phyloP scores from a whole-genome alignment of 2,797 vertebrate species.

The Oreochromis grahami region DNA sequence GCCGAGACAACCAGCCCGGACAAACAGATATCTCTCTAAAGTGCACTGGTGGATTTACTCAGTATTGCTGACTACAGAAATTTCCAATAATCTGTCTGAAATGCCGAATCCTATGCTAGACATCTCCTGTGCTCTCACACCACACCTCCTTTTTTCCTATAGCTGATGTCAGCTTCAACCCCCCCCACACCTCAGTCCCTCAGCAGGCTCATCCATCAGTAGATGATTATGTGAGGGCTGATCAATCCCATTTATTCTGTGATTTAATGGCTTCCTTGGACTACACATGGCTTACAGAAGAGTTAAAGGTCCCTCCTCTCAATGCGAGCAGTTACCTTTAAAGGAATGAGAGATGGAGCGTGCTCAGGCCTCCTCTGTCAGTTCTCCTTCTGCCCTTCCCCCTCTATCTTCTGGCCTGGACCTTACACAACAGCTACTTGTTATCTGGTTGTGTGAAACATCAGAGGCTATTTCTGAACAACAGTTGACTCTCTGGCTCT shows the following conservation, averaged over 20 bases:
- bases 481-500: constrained; percentile 28
- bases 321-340: constrained; percentile 62
- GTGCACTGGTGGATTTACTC: constrained; percentile 57
- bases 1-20: constrained; percentile 2
- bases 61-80: constrained; percentile 61
- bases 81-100: constrained; percentile 65
- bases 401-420: constrained; percentile 40
- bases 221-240: constrained; percentile 38
- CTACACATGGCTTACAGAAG: constrained; percentile 60
- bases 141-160: neutral
- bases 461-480: constrained; percentile 49
- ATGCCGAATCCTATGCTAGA: constrained; percentile 43
- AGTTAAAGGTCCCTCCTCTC: constrained; percentile 47
- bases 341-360: constrained; percentile 38
- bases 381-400: neutral
- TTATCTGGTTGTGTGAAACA: constrained; percentile 64
- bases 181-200: neutral
- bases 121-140: constrained; percentile 24
- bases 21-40: constrained; percentile 54
- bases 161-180: constrained; percentile 37
- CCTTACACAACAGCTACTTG: constrained; percentile 49
- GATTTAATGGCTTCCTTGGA: constrained; percentile 63
- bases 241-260: constrained; percentile 65
- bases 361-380: neutral
- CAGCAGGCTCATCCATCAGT: constrained; percentile 42